Conservation (phyloP, 2,113 vertebrate genomes). For the Myiopsitta monachus region DNA sequence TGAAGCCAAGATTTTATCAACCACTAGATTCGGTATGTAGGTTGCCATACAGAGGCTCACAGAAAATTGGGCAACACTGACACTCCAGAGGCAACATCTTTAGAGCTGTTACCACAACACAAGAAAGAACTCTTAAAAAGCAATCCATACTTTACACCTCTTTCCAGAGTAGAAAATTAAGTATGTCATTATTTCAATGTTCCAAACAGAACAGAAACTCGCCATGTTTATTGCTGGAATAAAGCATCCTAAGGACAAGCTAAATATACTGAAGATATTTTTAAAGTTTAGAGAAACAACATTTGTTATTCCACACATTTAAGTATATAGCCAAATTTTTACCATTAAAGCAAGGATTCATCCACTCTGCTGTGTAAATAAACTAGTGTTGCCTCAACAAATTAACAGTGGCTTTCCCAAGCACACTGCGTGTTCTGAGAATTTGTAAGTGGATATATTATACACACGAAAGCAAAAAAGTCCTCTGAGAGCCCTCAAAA, state of each 20-base stretch:
- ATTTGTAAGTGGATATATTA: not conserved
- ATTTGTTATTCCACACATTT: not conserved
- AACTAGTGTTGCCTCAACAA: not conserved
- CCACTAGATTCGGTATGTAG: not conserved
- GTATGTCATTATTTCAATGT: not conserved
- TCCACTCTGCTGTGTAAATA: not conserved
- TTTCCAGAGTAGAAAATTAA: not conserved
- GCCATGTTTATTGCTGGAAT: not conserved
- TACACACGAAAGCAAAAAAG: not conserved
- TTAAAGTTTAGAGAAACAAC: not conserved
- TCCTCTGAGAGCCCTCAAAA: not conserved
- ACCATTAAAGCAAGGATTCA: not conserved
- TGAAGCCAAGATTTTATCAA: not conserved
- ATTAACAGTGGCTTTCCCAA: not conserved
- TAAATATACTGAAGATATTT: slow-evolving; percentile 1
- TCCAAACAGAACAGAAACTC: not conserved
- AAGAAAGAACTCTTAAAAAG: not conserved
- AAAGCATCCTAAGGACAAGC: not conserved
- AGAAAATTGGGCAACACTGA: not conserved
- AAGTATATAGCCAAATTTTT: not conserved
- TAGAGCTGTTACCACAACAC: not conserved
- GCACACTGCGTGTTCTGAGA: not conserved
- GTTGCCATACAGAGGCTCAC: not conserved
- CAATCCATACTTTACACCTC: not conserved
- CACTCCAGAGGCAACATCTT: not conserved